Base-by-base conservation (phyloP, 2,797 vertebrate genomes). In the Smutsia temminckii region DNA sequence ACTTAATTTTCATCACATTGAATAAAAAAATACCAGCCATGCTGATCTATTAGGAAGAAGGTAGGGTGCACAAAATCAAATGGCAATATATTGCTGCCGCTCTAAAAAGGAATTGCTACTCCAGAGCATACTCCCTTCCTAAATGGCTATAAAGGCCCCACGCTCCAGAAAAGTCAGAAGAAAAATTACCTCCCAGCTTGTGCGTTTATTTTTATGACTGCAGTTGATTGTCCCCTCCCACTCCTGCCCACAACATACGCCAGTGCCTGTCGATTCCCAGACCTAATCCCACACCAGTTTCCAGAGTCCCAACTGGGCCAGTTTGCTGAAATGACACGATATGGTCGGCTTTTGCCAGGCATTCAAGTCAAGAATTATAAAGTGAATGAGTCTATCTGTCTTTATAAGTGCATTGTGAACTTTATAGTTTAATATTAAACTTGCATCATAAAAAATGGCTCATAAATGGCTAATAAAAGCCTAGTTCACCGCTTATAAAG, bases 401-500 rank as follows among this genome's bases (percentile, higher is more conserved):
- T 98, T 97, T 96, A 51, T 95, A 97, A 98, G 97, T 96, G 88
- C 96, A 94, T 93, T 96, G 90, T 97, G 97, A 98, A 98, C 97
- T 98, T 98, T 98, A 98, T 97, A 97, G 97, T 98, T 98, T 97
- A 98, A 98, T 98, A 98, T 98, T 98, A 98, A 98, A 97, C 97
- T 98, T 97, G 96, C 1, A 2, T 98, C 98, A 97, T 98, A 98
- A 97, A 96, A 98, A 98, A 97, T 97, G 97, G 97, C 97, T 97
- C 97, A 97, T 98, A 98, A 98, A 98, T 98, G 97, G 96, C 98
- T 97, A 98, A 98, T 98, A 98, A 98, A 98, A 98, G 95, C 93
- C 95, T 96, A 66, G 57, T 98, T 98, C 98, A 98, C 98, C 97
- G 98, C 98, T 97, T 98, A 98, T 98, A 97, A 98, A 98, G 97